phyloP scores from a whole-genome alignment of 2,113 vertebrate genomes.

The Cephalopterus ornatus region DNA sequence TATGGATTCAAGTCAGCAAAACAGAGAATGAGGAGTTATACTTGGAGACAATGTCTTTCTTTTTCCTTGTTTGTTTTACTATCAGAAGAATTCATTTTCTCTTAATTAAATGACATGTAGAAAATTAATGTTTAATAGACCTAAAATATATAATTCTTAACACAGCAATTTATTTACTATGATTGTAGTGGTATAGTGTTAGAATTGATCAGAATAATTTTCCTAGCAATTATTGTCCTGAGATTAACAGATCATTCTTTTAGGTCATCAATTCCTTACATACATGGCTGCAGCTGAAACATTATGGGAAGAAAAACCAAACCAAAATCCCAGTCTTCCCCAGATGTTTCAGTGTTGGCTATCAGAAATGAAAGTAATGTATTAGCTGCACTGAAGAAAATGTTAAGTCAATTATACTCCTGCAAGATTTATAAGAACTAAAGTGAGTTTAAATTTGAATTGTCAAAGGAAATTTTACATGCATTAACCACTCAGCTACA shows the following conservation, averaged over 20 bases:
- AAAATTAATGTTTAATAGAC: constrained; percentile 55
- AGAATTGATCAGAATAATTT: constrained; percentile 69
- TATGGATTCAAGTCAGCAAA: not conserved
- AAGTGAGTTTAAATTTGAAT: constrained; percentile 80
- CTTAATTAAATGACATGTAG: constrained; percentile 38
- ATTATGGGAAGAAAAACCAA: not conserved
- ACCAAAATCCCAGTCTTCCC: not conserved
- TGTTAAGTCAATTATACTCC: constrained; percentile 75
- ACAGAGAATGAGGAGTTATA: not conserved
- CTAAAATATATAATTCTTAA: constrained; percentile 47
- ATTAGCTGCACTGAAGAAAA: constrained; percentile 69
- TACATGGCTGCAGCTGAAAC: constrained; percentile 26
- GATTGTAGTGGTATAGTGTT: constrained; percentile 37
- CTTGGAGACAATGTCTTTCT: not conserved
- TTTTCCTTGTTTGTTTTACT: constrained; percentile 15
- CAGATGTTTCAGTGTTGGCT: constrained; percentile 51
- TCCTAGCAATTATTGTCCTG: constrained; percentile 32
- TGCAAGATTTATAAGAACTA: constrained; percentile 81
- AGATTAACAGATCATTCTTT: constrained; percentile 61
- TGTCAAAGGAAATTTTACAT: constrained; percentile 78
- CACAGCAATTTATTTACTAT: constrained; percentile 33
- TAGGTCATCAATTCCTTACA: constrained; percentile 40
- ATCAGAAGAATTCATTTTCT: constrained; percentile 8
- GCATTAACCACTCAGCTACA: constrained; percentile 74
- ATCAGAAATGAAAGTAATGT: constrained; percentile 69